Conservation (phyloP, 1,140 invertebrate species). For the Lycorma delicatula region DNA sequence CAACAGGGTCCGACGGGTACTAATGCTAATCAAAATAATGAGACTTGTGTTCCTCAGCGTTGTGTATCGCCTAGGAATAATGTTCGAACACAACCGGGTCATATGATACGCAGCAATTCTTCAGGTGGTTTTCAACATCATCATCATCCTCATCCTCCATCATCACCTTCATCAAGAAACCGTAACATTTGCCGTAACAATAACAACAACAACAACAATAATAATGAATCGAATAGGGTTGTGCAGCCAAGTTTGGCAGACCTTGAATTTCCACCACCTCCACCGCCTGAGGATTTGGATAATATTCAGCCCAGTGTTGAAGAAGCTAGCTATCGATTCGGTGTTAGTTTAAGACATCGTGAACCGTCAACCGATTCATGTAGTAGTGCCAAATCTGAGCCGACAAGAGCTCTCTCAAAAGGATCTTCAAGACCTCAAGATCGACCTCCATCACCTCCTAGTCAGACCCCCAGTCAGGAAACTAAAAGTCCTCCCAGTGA, state of each 20-base stretch:
- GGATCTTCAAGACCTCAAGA: slow-evolving; percentile 13
- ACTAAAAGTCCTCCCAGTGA: slow-evolving; percentile 37
- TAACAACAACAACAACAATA: slow-evolving; percentile 37
- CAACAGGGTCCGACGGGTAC: not conserved
- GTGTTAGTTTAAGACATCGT: slow-evolving; percentile 57
- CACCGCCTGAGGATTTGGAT: slow-evolving; percentile 49
- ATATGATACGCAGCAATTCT: slow-evolving; percentile 78
- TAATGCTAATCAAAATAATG: not conserved
- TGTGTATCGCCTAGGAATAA: slow-evolving; percentile 47
- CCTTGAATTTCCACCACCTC: slow-evolving; percentile 76
- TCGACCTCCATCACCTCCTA: slow-evolving; percentile 26
- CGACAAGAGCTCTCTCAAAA: slow-evolving; percentile 28
- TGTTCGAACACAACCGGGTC: slow-evolving; percentile 49
- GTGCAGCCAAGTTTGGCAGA: slow-evolving; percentile 59
- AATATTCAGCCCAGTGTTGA: slow-evolving; percentile 56
- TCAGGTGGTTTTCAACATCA: slow-evolving; percentile 57
- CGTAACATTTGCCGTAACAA: not conserved
- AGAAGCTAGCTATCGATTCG: slow-evolving; percentile 60
- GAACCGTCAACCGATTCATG: slow-evolving; percentile 54
- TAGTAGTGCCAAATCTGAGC: slow-evolving; percentile 39
- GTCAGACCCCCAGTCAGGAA: slow-evolving; percentile 37
- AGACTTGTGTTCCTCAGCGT: slow-evolving; percentile 35
- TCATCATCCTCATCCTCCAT: slow-evolving; percentile 48
- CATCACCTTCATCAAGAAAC: slow-evolving; percentile 41
- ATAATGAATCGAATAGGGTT: slow-evolving; percentile 34